Evolutionary conservation across 2,797 vertebrate genomes (phyloP).

Genomic region (Clarias platycephalus): DNA sequence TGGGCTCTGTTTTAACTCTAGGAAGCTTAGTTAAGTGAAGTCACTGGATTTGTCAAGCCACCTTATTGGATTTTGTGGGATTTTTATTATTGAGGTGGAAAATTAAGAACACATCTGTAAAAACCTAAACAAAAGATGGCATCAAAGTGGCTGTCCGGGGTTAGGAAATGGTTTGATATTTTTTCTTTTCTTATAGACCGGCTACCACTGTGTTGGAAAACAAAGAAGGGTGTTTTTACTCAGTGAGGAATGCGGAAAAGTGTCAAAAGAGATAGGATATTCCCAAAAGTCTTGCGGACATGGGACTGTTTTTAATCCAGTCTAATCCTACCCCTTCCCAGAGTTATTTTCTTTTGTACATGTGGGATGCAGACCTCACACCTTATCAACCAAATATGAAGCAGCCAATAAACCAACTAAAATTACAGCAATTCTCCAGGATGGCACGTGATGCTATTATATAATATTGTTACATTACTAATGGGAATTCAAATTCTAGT

Average conservation of each 20-base stretch:
- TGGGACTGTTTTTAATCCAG: neutral
- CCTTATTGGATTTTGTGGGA: neutral
- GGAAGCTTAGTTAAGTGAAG: conserved; percentile 40
- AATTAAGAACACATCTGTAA: neutral
- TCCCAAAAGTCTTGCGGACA: neutral
- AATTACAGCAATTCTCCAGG: conserved; percentile 21
- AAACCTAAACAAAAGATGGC: neutral
- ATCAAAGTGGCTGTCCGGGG: conserved; percentile 10
- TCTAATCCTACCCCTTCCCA: neutral
- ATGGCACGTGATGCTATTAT: no score
- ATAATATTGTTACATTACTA: neutral
- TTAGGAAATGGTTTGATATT: conserved; percentile 29
- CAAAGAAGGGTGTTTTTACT: conserved; percentile 6
- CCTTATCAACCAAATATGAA: conserved; percentile 38
- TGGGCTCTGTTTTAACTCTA: conserved; percentile 59
- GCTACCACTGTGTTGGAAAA: conserved; percentile 15
- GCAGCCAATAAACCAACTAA: conserved; percentile 36
- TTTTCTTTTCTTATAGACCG: conserved; percentile 29
- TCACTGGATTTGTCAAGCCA: conserved; percentile 46
- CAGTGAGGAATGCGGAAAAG: neutral
- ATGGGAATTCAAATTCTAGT: neutral
- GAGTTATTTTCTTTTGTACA: neutral
- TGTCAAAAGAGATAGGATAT: neutral
- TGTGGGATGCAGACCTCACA: neutral
- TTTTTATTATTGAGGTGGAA: neutral